Evolutionary conservation across 2,797 vertebrate genomes (phyloP), one percentile per base, ranked within the genome.

Genomic region (Neosilurus hyrtlii): DNA sequence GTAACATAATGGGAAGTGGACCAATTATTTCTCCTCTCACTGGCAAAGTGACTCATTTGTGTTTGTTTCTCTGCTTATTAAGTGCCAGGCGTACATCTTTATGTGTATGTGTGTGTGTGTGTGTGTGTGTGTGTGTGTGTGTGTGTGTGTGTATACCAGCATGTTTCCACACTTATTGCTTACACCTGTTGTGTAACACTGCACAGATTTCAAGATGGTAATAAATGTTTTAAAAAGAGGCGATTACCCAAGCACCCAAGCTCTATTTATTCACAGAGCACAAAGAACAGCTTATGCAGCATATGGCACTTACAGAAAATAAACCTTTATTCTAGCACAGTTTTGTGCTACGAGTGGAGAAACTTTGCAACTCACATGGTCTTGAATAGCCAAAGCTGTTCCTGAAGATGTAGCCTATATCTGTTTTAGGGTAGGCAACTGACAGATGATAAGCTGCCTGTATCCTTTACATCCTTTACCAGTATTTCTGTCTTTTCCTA

Each of bases 401-500:
- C 89, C 84, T 83, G 79, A 82, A 88, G 86, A 90, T 86, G 72
- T 89, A 83, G 83, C 84, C 88, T 84, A 70, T 87, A 70, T 87
- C 88, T 79, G 79, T 84, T 84, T 86, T 89, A 83, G 72, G 82
- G 80, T 81, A 6, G 51, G 22, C 85, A 86, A 15, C 24, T 82
- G 86, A 87, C 81, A 85, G 49, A 77, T 62, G 35, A 82, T 84
- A 85, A 85, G 68, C 81, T 88, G 84, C 88, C 86, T 88, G 86
- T 89, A 82, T 87, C 87, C 86, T 87, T 87, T 85, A 85, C 86
- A 86, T 87, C 43, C 85, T 86, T 86, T 93, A 91, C 91, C 87
- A 91, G 90, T 93, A 94, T 92, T 86, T 87, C 88, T 86, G 88
- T 88, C 92, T 93, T 89, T 90, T 65, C 35, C 78, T 88, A 88